A percentile compares a stretch with the other conserved stretches of the same genome.
Conservation (phyloP, 2,888 invertebrate genomes). For the Protodeltote pygarga region DNA sequence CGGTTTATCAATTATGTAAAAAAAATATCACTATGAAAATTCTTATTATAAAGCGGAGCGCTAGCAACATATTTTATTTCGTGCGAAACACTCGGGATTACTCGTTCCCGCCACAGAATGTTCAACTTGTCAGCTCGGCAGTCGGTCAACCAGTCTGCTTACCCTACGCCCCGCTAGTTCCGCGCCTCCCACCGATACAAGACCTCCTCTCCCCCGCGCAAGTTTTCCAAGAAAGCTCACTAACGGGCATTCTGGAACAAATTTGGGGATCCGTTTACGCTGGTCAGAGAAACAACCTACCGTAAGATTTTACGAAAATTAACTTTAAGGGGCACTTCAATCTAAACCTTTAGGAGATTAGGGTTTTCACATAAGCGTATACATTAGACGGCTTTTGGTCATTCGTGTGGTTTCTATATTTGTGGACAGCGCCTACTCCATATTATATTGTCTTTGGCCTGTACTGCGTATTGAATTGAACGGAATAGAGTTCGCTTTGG, state of each 20-base stretch:
- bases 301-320: slow-evolving; percentile 85
- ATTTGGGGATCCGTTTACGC: slow-evolving; percentile 44
- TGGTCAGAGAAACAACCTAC: slow-evolving; percentile 63
- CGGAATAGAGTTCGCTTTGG: slow-evolving; percentile 20
- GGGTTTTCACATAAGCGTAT: slow-evolving; percentile 68
- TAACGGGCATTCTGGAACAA: slow-evolving; percentile 31
- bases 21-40: slow-evolving; percentile 59
- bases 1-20: slow-evolving; percentile 55
- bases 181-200: slow-evolving; percentile 56
- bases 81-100: slow-evolving; percentile 71
- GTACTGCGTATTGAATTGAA: slow-evolving; percentile 27
- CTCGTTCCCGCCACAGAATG: slow-evolving; percentile 63
- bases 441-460: background rate
- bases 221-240: slow-evolving; percentile 6
- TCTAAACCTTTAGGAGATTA: slow-evolving; percentile 79
- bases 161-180: slow-evolving; percentile 57
- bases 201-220: slow-evolving; percentile 54
- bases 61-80: slow-evolving; percentile 77
- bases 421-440: slow-evolving; percentile 14
- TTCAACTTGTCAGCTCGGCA: slow-evolving; percentile 56
- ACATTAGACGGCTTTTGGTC: slow-evolving; percentile 62
- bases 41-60: slow-evolving; percentile 64
- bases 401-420: slow-evolving; percentile 62
- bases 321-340: slow-evolving; percentile 81
- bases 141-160: slow-evolving; percentile 58